A percentile compares a stretch with the other conserved stretches of the same genome.
phyloP scores from a whole-genome alignment of 1,140 invertebrate genomes.

The Sesamia nonagrioides region DNA sequence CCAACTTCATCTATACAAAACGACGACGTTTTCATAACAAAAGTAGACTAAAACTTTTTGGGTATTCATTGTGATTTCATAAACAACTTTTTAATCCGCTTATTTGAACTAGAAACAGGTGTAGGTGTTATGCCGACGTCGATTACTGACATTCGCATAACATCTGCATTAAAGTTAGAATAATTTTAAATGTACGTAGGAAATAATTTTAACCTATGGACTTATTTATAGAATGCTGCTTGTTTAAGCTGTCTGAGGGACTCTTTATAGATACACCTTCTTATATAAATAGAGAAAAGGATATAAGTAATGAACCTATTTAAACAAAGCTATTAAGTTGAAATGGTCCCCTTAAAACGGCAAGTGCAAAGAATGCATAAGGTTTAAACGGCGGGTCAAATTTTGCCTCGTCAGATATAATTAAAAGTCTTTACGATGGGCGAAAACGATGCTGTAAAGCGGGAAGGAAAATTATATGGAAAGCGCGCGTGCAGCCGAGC shows the following conservation, averaged over 20 bases:
- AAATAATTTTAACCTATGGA: no score
- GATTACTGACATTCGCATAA: constrained; percentile 39
- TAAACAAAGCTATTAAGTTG: constrained; percentile 57
- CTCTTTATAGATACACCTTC: neutral
- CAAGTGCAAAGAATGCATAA: constrained; percentile 62
- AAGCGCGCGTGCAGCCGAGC: constrained; percentile 37
- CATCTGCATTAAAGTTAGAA: constrained; percentile 11
- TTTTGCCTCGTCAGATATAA: constrained; percentile 70
- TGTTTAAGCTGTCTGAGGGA: neutral
- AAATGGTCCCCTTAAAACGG: constrained; percentile 55
- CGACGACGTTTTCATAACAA: neutral
- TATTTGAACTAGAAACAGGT: constrained; percentile 47
- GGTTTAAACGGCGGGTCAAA: constrained; percentile 64
- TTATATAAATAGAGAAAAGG: neutral
- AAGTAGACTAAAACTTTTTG: constrained; percentile 29
- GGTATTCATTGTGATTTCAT: constrained; percentile 49
- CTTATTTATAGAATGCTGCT: neutral
- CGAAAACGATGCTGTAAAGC: constrained; percentile 70
- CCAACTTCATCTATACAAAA: neutral
- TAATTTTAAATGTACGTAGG: neutral
- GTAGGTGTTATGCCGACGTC: neutral
- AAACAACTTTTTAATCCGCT: constrained; percentile 60
- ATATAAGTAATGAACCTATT: constrained; percentile 22
- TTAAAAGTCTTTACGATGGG: constrained; percentile 72
- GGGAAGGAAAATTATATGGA: constrained; percentile 63